Conservation (phyloP, 2,888 invertebrate species). For the Phasia obesa region DNA sequence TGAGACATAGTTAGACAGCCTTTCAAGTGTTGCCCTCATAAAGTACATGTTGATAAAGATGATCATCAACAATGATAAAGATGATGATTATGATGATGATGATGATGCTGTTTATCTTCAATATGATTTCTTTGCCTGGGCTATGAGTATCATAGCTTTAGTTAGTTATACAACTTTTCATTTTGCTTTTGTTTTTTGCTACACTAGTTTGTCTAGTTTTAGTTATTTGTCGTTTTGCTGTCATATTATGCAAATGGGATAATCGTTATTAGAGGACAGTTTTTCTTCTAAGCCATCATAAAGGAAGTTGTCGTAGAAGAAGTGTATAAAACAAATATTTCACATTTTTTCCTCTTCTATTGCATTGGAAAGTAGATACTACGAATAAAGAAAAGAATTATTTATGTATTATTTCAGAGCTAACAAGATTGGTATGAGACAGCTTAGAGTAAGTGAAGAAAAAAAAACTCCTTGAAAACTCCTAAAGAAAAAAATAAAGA, state of each 20-base stretch:
- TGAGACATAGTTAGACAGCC: slow-evolving; percentile 65
- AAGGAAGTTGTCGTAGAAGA: slow-evolving; percentile 24
- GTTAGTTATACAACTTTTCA: slow-evolving; percentile 36
- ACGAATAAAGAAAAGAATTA: slow-evolving; percentile 41
- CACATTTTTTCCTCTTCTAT: slow-evolving; percentile 10
- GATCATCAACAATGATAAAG: slow-evolving; percentile 22
- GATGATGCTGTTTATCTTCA: slow-evolving; percentile 24
- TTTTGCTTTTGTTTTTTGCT: slow-evolving; percentile 7
- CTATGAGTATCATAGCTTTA: slow-evolving; percentile 37
- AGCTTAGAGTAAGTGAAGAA: neutral
- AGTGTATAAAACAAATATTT: slow-evolving; percentile 45
- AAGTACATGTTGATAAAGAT: slow-evolving; percentile 34
- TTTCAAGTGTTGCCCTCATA: slow-evolving; percentile 60
- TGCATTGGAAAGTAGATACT: slow-evolving; percentile 1
- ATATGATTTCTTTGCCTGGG: slow-evolving; percentile 30
- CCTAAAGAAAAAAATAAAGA: neutral
- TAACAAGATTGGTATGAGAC: slow-evolving; percentile 34
- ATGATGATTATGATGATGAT: slow-evolving; percentile 12
- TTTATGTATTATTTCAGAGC: slow-evolving; percentile 16
- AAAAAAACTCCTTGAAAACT: neutral
- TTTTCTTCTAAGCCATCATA: slow-evolving; percentile 54
- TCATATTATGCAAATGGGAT: slow-evolving; percentile 74
- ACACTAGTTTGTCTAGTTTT: slow-evolving; percentile 55
- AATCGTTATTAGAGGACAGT: slow-evolving; percentile 73
- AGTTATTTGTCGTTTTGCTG: slow-evolving; percentile 73